Percentiles rank a stretch among this genome's conserved stretches.
Conservation (phyloP, 2,113 vertebrate species). For the Tachycineta bicolor region DNA sequence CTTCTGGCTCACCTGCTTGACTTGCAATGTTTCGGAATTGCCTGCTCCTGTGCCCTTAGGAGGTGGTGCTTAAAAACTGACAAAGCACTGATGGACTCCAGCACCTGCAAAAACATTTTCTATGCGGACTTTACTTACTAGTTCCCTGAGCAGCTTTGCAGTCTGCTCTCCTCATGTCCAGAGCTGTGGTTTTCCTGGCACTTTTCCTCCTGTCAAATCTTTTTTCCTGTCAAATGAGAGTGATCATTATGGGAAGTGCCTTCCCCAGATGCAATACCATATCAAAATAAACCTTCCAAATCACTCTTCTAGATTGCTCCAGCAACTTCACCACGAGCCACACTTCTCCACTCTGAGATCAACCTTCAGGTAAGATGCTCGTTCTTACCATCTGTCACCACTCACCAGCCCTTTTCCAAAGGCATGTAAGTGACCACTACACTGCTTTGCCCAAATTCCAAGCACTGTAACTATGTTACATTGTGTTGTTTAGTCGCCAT, state of each 20-base stretch:
- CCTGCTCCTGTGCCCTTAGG: not conserved
- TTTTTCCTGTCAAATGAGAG: rapidly evolving
- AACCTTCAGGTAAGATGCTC: not conserved
- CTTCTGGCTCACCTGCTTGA: not conserved
- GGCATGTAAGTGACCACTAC: not conserved
- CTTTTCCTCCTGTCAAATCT: not conserved
- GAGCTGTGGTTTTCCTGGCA: not conserved
- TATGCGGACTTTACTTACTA: not conserved
- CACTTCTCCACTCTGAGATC: not conserved
- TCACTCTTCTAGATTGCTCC: not conserved
- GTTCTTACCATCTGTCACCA: not conserved
- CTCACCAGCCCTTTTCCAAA: not conserved
- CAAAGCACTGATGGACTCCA: not conserved
- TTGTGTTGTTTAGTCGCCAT: not conserved
- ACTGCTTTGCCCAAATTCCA: not conserved
- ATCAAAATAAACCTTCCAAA: not conserved
- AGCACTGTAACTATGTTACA: not conserved
- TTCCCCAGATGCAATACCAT: rapidly evolving
- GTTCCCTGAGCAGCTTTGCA: not conserved
- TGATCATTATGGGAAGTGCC: not conserved
- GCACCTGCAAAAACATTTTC: not conserved
- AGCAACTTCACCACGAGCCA: not conserved
- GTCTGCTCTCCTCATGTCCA: not conserved
- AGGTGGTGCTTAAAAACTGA: not conserved
- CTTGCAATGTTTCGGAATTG: not conserved